Conservation (phyloP, 2,888 invertebrate species). For the Globia sparganii region DNA sequence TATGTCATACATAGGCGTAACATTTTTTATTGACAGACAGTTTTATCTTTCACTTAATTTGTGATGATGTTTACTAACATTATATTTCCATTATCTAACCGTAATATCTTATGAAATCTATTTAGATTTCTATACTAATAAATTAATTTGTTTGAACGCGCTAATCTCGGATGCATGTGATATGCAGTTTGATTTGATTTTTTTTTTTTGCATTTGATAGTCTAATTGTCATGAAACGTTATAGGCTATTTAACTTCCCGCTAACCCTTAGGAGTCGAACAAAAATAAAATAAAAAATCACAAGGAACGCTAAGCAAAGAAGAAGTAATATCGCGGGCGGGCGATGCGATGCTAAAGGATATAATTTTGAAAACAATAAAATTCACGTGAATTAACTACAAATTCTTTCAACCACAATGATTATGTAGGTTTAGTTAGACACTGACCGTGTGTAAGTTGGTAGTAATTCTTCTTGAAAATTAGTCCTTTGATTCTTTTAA, state of each 20-base stretch:
- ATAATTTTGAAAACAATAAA: not conserved
- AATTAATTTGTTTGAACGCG: not conserved
- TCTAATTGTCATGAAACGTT: not conserved
- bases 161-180: too few species aligned
- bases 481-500: not conserved
- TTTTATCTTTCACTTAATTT: conserved; percentile 42
- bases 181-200: too few species aligned
- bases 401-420: too few species aligned
- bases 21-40: conserved; percentile 29
- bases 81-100: not conserved
- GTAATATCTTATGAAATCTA: not conserved
- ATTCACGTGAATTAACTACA: not conserved
- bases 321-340: not conserved
- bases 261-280: not conserved
- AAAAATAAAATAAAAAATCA: not conserved
- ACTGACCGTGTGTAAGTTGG: not conserved
- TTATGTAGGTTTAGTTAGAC: too few species aligned
- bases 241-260: not conserved
- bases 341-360: not conserved
- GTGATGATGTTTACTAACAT: conserved; percentile 15
- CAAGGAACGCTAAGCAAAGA: not conserved
- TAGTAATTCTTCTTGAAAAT: not conserved
- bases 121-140: not conserved
- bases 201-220: not conserved
- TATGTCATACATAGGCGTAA: conserved; percentile 36